Percentiles rank a stretch among this genome's conserved stretches.
phyloP scores from a whole-genome alignment of 2,888 invertebrate genomes.

The Eumerus sabulonum region DNA sequence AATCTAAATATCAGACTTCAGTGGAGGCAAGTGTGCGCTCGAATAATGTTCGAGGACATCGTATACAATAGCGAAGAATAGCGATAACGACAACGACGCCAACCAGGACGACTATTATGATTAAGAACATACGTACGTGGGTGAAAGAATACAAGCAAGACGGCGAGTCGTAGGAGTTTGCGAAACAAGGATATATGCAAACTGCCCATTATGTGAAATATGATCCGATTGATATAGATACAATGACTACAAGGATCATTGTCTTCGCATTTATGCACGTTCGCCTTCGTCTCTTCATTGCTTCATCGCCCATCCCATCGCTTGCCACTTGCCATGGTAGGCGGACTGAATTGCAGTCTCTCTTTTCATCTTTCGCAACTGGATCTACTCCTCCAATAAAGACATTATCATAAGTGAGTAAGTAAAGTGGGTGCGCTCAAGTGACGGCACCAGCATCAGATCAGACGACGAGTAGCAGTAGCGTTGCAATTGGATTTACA shows the following conservation, averaged over 20 bases:
- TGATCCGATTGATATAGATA: constrained; percentile 66
- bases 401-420: constrained; percentile 66
- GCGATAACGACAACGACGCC: constrained; percentile 16
- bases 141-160: constrained; percentile 21
- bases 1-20: constrained; percentile 60
- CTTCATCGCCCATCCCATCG: background rate
- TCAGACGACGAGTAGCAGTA: constrained; percentile 5
- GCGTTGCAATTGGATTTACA: constrained; percentile 55
- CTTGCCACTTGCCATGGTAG: background rate
- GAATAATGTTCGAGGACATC: background rate
- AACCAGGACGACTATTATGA: constrained; percentile 1
- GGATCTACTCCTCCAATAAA: constrained; percentile 61
- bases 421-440: constrained; percentile 44
- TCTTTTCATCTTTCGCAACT: constrained; percentile 39
- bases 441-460: constrained; percentile 59
- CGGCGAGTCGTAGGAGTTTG: too few relatives aligned
- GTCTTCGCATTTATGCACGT: constrained; percentile 45
- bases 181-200: constrained; percentile 44
- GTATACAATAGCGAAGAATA: constrained; percentile 1
- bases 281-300: background rate
- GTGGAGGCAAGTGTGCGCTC: constrained; percentile 2
- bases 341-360: constrained; percentile 49
- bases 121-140: constrained; percentile 2
- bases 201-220: constrained; percentile 67
- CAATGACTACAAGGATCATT: constrained; percentile 56